Base-by-base conservation (phyloP, 2,113 vertebrate species). In the Mystacornis crossleyi region DNA sequence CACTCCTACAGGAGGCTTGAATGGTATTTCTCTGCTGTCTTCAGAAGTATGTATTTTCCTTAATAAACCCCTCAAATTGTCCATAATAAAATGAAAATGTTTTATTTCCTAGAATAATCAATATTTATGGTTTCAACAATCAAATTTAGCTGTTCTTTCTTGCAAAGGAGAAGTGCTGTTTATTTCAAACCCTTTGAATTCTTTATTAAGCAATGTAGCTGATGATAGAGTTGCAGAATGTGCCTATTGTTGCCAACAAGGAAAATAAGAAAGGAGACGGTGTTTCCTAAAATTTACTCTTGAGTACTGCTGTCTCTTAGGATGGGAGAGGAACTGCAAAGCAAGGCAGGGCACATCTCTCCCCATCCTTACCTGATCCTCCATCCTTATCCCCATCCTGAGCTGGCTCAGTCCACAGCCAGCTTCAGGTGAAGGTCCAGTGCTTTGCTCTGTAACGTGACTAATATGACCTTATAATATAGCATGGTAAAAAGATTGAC, bases 281-380 rank as follows among this genome's bases (percentile, higher is more conserved):
- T 26, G 7, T 71, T 86, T 43, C 26, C 69, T 66, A 64, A 54
- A 53, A 33, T 64, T 60, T 40, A 0, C 15, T 8, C 0, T 8
- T 4, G n/a, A 40, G 18, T n/a, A 9, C 36, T 60, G n/a, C 47
- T 51, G 28, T 33, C 0, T 0, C 8, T 45, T n/a, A 50, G 81
- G 24, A 20, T 9, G 45, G 15, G 23, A 23, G 17, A n/a, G 34
- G 47, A 47, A 3, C 31, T n/a, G 54, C 38, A 53, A 13, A 75
- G 4, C 0, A 3, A 2, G 9, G 36, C 42, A 64, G 48, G 0
- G 3, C 0, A 2, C 57, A 50, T 29, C 14, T 73, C 40, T 64
- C 14, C 43, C 43, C 21, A 13, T 43, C 10, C 2, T 72, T 13
- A 16, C 17, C 36, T 5, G 6, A n/a, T n/a, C n/a, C n/a, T n/a